Conservation (phyloP, 2,113 vertebrate genomes). For the Lepus americanus region DNA sequence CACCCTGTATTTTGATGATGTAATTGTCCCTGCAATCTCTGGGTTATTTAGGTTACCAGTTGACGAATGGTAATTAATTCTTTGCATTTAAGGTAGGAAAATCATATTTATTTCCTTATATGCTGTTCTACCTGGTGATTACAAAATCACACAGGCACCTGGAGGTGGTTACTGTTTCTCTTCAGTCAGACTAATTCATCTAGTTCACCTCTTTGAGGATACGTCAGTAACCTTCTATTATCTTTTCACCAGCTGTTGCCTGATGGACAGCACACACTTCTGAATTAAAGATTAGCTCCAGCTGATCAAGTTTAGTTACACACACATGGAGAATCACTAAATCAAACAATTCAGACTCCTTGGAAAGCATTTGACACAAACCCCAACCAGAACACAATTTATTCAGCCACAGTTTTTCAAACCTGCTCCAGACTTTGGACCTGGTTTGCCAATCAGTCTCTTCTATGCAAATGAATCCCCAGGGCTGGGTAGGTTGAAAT, state of each 20-base stretch:
- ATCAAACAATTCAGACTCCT: constrained; percentile 67
- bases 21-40: background rate
- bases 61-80: background rate
- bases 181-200: background rate
- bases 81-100: background rate
- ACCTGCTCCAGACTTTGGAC: background rate
- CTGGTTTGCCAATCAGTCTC: background rate
- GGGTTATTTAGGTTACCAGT: background rate
- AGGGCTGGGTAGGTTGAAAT: background rate
- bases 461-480: constrained; percentile 45
- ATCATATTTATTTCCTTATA: background rate
- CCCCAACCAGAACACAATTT: constrained; percentile 48
- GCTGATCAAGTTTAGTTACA: constrained; percentile 63
- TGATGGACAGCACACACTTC: constrained; percentile 72
- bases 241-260: constrained; percentile 62
- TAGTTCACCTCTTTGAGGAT: background rate
- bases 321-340: constrained; percentile 66
- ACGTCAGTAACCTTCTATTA: constrained; percentile 55
- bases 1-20: background rate
- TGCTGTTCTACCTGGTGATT: background rate
- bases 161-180: background rate
- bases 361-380: constrained; percentile 2
- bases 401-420: background rate
- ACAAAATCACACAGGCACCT: too few relatives aligned
- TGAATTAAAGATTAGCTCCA: constrained; percentile 75